Conservation (phyloP, 2,888 invertebrate genomes). For the Epirrita christyi region DNA sequence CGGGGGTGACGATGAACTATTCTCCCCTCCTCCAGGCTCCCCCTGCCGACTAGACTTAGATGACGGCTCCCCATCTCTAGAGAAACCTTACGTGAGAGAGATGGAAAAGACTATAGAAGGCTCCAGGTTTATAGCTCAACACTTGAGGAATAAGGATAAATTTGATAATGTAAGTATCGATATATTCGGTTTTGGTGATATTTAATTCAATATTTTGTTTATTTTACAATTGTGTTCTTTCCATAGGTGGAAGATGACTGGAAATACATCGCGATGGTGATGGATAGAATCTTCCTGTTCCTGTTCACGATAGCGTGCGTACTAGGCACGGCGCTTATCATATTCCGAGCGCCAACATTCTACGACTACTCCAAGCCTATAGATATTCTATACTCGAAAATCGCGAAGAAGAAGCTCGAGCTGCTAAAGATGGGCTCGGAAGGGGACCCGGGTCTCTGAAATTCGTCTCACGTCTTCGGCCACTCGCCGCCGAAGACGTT, state of each 20-base stretch:
- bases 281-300: slow-evolving; percentile 98
- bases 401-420: slow-evolving; percentile 95
- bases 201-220: neutral
- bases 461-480: slow-evolving; percentile 88
- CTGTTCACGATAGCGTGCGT: slow-evolving; percentile 97
- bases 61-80: slow-evolving; percentile 91
- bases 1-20: slow-evolving; percentile 93
- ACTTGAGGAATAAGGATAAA: slow-evolving; percentile 97
- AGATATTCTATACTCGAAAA: slow-evolving; percentile 95
- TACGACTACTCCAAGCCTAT: slow-evolving; percentile 96
- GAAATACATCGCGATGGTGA: slow-evolving; percentile 98
- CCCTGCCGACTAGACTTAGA: slow-evolving; percentile 86
- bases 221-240: slow-evolving; percentile 19
- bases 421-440: slow-evolving; percentile 94
- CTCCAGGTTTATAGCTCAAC: slow-evolving; percentile 97
- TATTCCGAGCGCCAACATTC: slow-evolving; percentile 95
- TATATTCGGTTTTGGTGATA: neutral
- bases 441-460: slow-evolving; percentile 88
- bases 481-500: slow-evolving; percentile 88
- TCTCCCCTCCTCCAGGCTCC: slow-evolving; percentile 90
- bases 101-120: slow-evolving; percentile 97
- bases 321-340: slow-evolving; percentile 94
- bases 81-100: slow-evolving; percentile 92
- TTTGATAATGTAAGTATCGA: slow-evolving; percentile 93
- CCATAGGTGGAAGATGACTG: slow-evolving; percentile 97